Evolutionary conservation across 1,140 invertebrate species (phyloP), one percentile per base, ranked within the genome.

Genomic region (Lethrus apterus): DNA sequence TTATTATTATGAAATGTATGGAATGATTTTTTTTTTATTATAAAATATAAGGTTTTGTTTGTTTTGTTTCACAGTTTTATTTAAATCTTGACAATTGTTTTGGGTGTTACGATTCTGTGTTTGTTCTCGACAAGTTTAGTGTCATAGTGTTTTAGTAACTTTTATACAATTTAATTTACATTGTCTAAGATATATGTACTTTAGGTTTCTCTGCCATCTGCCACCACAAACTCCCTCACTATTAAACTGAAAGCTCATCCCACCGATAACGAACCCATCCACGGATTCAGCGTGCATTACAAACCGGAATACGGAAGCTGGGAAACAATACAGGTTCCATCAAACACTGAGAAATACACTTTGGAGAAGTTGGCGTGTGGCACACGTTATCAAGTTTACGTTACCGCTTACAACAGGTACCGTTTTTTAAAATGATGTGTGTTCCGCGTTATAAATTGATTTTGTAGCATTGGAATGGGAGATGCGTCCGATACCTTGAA

Each of bases 271-370:
- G 82, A 84, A 30, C 83, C 84, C 8, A 76, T 87, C 48, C 84
- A 87, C 48, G 89, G 89, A 0, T 90, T 91, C 63, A 91, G 88
- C n/a, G 78, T 93, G 49, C 86, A 90, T 62, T 93, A 90, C 70
- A 93, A 93, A 65, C 86, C 84, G 18, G 91, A 93, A 70, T 93
- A 90, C 59, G 89, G 89, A 18, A 89, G 93, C 59, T 92, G 88
- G 89, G 86, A 91, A 68, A 88, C 84, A 21, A 77, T 83, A 40
- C 86, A 89, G 70, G 81, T 86, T 30, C 70, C 68, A 46, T 80
- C 82, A 46, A 81, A 79, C 56, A 81, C 81, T 19, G 80, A 86
- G 35, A 89, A 89, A 40, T 89, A 90, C 66, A 89, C 83, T 23
- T 70, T 94, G 42, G 89, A 93, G 60, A 86, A 83, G 60, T 63